A percentile compares a stretch with the other conserved stretches of the same genome.
Conservation (phyloP, 1,140 invertebrate species). For the silkworm (Bombyx mori) region ASM3026992v2 NC_085119.1:7979001-7979500, state of each 20-base stretch:
- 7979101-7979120: too few species aligned
- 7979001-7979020: too few species aligned
- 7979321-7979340: conserved; percentile 6
- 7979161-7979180: too few species aligned
- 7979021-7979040: too few species aligned
- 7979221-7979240: neutral
- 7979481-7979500: conserved; percentile 42
- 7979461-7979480: conserved; percentile 27
- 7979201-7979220: neutral
- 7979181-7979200: too few species aligned
- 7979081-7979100: too few species aligned
- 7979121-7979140: too few species aligned
- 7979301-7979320: neutral
- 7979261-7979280: neutral
- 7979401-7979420: conserved; percentile 50
- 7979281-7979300: too few species aligned
- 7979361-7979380: conserved; percentile 30
- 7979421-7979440: conserved; percentile 66
- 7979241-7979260: neutral
- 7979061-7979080: too few species aligned
- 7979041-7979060: too few species aligned
- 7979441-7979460: conserved; percentile 57
- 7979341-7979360: conserved; percentile 26
- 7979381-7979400: conserved; percentile 47
- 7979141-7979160: too few species aligned